These are phyloP conservation scores for Glossosoma conforme DNA, from an alignment of 1,140 invertebrate genomes.

Conservation along the genomic window DNA sequence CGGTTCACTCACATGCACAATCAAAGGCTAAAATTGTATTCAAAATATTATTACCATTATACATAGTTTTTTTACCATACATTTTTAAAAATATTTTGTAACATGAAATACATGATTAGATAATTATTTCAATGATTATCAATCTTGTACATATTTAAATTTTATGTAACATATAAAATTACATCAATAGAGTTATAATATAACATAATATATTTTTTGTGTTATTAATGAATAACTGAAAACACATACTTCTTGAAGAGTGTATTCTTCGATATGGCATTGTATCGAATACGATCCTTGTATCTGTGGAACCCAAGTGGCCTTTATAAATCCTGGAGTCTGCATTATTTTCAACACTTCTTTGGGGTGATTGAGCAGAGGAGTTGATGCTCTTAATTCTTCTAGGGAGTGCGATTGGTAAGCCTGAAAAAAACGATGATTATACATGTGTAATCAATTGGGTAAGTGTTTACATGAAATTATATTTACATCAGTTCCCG, in stretches of 20 bases:
- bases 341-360: conserved; percentile 9
- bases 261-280: conserved; percentile 83
- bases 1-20: conserved; percentile 13
- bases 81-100: too few species aligned
- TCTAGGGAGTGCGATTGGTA: conserved; percentile 97
- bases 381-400: conserved; percentile 71
- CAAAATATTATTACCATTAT: neutral
- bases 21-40: conserved; percentile 10
- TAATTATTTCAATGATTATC: too few species aligned
- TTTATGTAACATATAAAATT: too few species aligned
- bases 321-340: conserved; percentile 50
- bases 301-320: conserved; percentile 89
- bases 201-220: too few species aligned
- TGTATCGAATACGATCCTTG: conserved; percentile 84
- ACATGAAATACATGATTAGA: too few species aligned
- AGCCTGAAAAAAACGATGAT: conserved; percentile 51
- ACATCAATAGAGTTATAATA: too few species aligned
- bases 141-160: too few species aligned
- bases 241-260: conserved; percentile 68
- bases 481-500: too few species aligned
- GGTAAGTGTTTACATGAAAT: too few species aligned
- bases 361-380: conserved; percentile 18
- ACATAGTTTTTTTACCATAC: too few species aligned
- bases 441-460: too few species aligned
- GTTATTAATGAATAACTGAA: neutral